A percentile compares a stretch with the other conserved stretches of the same genome.
These are phyloP conservation scores for Lottia gigantea DNA, from an alignment of 2,888 invertebrate species.

Conservation along the genomic window DNA sequence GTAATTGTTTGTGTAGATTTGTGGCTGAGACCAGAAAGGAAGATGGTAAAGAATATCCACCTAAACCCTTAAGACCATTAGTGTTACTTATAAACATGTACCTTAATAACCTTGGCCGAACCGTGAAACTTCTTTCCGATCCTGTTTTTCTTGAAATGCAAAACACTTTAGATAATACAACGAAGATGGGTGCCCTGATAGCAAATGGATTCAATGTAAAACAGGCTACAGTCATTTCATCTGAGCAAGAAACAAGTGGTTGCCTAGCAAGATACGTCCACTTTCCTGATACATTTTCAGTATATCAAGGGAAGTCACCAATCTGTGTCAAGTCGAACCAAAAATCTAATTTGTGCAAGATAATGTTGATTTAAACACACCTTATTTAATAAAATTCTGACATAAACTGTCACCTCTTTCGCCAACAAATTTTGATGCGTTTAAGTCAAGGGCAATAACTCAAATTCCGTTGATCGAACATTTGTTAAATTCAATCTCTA, in stretches of 20 bases:
- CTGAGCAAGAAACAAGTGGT: constrained; percentile 1
- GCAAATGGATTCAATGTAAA: neutral
- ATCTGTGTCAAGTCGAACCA: too few species aligned
- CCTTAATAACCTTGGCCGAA: neutral
- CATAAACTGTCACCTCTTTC: too few species aligned
- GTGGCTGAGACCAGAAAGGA: constrained; percentile 7
- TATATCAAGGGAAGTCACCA: too few species aligned
- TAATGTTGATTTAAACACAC: too few species aligned
- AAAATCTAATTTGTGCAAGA: too few species aligned
- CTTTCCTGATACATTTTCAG: too few species aligned
- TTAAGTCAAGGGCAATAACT: too few species aligned
- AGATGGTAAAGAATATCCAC: constrained; percentile 13
- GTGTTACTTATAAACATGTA: constrained; percentile 4
- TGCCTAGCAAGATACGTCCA: too few species aligned
- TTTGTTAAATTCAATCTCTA: too few species aligned
- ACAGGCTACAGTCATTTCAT: constrained; percentile 9
- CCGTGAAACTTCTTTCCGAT: neutral
- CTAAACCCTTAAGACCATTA: constrained; percentile 10
- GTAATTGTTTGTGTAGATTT: constrained; percentile 14
- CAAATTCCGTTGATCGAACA: too few species aligned
- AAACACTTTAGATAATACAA: neutral
- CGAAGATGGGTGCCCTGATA: neutral
- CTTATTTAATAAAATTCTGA: too few species aligned
- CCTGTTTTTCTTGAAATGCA: neutral
- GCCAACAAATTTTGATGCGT: too few species aligned